Evolutionary conservation across 2,797 vertebrate genomes (phyloP).

Genomic region (Lithobates pipiens): DNA sequence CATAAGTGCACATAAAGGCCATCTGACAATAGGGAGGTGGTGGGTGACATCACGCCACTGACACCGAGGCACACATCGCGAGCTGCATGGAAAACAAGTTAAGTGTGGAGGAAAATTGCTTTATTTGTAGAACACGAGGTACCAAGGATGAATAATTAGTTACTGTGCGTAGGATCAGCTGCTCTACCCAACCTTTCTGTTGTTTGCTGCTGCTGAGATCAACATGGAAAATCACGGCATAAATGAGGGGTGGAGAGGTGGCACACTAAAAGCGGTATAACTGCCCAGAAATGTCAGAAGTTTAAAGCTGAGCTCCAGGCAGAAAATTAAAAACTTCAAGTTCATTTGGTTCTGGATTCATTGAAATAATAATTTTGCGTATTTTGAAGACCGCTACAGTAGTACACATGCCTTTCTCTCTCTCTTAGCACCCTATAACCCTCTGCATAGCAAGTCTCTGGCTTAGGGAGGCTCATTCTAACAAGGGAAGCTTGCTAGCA

Average conservation of each 20-base stretch:
- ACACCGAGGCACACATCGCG: neutral
- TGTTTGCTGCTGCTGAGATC: conserved; percentile 10
- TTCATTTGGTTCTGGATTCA: neutral
- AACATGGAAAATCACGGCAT: conserved; percentile 18
- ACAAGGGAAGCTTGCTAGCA: too few species aligned
- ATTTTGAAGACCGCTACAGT: neutral
- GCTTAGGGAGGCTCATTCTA: too few species aligned
- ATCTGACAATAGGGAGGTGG: neutral
- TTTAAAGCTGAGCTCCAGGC: neutral
- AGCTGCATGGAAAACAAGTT: conserved; percentile 3
- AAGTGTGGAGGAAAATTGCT: conserved; percentile 20
- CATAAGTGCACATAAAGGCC: neutral
- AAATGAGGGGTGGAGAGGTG: neutral
- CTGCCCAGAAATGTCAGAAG: neutral
- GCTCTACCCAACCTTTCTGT: conserved; percentile 29
- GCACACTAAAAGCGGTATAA: neutral
- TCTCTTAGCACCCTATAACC: neutral
- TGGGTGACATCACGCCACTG: conserved; percentile 23
- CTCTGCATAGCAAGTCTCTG: neutral
- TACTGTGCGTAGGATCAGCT: conserved; percentile 42
- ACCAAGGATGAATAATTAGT: conserved; percentile 30
- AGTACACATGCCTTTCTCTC: neutral
- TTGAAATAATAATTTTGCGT: neutral
- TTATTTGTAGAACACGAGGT: conserved; percentile 42
- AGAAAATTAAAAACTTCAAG: neutral